Conservation (phyloP, 1,140 invertebrate genomes). For the Lerema accius region DNA sequence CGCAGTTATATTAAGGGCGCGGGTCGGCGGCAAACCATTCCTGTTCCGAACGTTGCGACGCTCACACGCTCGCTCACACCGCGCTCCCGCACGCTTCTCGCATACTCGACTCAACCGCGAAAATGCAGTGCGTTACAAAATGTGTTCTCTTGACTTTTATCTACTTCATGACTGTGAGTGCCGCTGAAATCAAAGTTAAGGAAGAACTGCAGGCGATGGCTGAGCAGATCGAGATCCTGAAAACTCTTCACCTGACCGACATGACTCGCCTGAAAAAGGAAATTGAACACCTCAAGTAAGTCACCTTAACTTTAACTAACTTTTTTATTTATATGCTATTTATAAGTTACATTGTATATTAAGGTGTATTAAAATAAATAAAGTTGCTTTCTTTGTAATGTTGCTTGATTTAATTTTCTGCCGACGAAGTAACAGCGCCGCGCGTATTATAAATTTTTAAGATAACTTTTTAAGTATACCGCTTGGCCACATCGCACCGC, state of each 20-base stretch:
- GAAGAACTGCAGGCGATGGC: constrained; percentile 55
- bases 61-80: constrained; percentile 29
- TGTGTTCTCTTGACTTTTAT: constrained; percentile 51
- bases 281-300: constrained; percentile 68
- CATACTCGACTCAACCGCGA: constrained; percentile 41
- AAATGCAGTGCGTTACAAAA: constrained; percentile 60
- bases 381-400: no score
- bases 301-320: constrained; percentile 30
- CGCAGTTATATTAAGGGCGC: constrained; percentile 42
- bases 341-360: not conserved
- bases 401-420: not conserved
- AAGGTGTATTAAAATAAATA: not conserved
- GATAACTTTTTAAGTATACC: constrained; percentile 2
- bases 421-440: constrained; percentile 1
- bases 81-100: constrained; percentile 27
- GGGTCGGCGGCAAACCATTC: constrained; percentile 46
- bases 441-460: constrained; percentile 2
- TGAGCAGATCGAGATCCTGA: constrained; percentile 61
- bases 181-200: constrained; percentile 50
- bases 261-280: constrained; percentile 56
- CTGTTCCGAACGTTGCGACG: constrained; percentile 40
- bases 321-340: constrained; percentile 17
- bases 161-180: constrained; percentile 48
- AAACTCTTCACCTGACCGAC: constrained; percentile 53
- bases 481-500: constrained; percentile 1